Evolutionary conservation across 2,797 vertebrate genomes (phyloP).

Genomic region (Danio tinwini): DNA sequence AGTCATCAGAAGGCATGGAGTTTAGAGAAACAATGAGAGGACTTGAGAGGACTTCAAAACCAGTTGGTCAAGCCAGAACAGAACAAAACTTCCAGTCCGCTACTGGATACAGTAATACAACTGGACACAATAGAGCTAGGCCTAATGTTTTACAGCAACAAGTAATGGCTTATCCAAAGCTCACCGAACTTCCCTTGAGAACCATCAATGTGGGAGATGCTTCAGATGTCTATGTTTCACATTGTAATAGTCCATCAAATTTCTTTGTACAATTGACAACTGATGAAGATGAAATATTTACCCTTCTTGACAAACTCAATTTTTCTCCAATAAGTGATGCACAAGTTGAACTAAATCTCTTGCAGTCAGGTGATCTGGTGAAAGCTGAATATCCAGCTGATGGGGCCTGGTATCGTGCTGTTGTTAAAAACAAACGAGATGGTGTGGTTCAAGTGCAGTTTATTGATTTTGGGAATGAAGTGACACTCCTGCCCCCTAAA

Average conservation of each 20-base stretch:
- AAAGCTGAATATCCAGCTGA: conserved; percentile 80
- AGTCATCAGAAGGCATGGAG: background rate
- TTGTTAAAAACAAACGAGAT: conserved; percentile 69
- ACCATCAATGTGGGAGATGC: conserved; percentile 71
- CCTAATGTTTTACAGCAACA: conserved; percentile 31
- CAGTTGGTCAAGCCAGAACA: background rate
- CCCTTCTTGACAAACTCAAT: conserved; percentile 77
- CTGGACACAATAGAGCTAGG: background rate
- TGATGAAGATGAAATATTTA: conserved; percentile 73
- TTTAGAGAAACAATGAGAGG: background rate
- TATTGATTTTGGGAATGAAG: conserved; percentile 85
- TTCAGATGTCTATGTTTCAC: conserved; percentile 77
- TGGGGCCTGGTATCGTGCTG: conserved; percentile 81
- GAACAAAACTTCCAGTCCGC: background rate
- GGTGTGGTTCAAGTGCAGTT: conserved; percentile 74
- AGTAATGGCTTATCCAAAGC: conserved; percentile 51
- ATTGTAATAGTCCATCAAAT: conserved; percentile 74
- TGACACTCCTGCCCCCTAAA: conserved; percentile 67
- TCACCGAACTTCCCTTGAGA: conserved; percentile 71
- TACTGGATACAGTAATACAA: background rate
- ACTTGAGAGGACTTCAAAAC: background rate
- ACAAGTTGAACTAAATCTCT: conserved; percentile 59
- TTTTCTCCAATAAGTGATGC: conserved; percentile 45
- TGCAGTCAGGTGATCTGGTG: conserved; percentile 77
- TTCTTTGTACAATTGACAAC: conserved; percentile 82